Percentiles rank a stretch among this genome's conserved stretches.
Conservation (phyloP, 2,113 vertebrate genomes). For the Caranx melampygus region DNA sequence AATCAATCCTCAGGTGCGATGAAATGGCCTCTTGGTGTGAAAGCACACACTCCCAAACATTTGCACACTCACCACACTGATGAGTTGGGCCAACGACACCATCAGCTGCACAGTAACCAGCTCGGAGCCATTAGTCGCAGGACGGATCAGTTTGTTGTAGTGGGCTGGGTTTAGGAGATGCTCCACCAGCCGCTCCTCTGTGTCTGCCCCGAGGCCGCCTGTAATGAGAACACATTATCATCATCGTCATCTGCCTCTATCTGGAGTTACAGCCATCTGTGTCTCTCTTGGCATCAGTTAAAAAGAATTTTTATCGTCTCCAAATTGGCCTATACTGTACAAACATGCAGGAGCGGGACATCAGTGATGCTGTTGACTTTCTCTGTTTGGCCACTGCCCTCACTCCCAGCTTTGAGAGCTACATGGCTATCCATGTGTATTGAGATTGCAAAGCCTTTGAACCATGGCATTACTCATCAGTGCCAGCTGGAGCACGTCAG, state of each 20-base stretch:
- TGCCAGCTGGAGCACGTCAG: constrained; percentile 57
- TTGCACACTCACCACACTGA: constrained; percentile 92
- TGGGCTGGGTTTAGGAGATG: constrained; percentile 92
- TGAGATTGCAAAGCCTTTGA: constrained; percentile 39
- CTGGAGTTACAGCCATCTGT: constrained; percentile 23
- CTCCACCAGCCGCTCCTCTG: constrained; percentile 94
- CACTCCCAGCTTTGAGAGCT: constrained; percentile 25
- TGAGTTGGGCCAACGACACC: constrained; percentile 96
- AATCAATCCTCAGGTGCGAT: background rate
- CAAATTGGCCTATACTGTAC: background rate
- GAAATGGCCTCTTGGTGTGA: background rate
- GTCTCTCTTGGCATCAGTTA: constrained; percentile 30
- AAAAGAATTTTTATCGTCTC: constrained; percentile 17
- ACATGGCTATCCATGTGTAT: constrained; percentile 22
- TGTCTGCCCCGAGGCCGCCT: constrained; percentile 90
- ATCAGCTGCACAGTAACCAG: constrained; percentile 95
- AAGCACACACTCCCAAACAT: background rate
- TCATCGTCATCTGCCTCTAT: constrained; percentile 41
- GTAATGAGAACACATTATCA: constrained; percentile 53
- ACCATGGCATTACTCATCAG: constrained; percentile 61
- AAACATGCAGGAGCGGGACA: constrained; percentile 18
- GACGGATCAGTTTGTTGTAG: constrained; percentile 97
- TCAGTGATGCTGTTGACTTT: constrained; percentile 6
- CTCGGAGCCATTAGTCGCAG: constrained; percentile 93
- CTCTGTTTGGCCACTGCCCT: background rate